A percentile compares a stretch with the other conserved stretches of the same genome.
phyloP scores from a whole-genome alignment of 2,113 vertebrate species.

The Pollachius pollachius region DNA sequence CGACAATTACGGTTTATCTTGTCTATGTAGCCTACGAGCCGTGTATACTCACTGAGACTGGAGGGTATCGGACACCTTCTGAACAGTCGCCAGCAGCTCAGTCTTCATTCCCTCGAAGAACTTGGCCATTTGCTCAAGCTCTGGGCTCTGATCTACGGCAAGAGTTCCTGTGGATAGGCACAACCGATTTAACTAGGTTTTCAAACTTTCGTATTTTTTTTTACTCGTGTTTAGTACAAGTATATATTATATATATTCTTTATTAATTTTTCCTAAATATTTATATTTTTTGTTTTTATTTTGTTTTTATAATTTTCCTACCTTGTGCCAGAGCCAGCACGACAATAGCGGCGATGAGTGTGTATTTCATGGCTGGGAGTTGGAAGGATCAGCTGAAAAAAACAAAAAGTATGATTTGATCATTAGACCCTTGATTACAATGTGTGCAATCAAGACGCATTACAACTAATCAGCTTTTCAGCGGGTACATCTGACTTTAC shows the following conservation, averaged over 20 bases:
- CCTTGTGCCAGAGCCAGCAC: constrained; percentile 63
- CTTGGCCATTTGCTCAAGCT: constrained; percentile 35
- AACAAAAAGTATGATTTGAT: constrained; percentile 1
- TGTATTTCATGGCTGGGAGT: constrained; percentile 68
- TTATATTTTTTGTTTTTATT: no score
- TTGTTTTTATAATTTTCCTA: constrained; percentile 12
- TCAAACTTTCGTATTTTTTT: not conserved
- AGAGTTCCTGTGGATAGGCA: constrained; percentile 42
- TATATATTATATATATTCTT: not conserved
- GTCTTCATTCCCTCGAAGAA: constrained; percentile 50
- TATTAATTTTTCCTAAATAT: not conserved
- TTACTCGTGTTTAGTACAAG: not conserved
- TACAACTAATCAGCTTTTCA: no score
- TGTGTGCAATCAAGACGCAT: no score
- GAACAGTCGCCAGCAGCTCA: constrained; percentile 30
- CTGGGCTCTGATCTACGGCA: constrained; percentile 37
- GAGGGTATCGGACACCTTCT: constrained; percentile 32
- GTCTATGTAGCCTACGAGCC: no score
- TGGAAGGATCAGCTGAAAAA: constrained; percentile 39
- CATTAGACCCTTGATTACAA: not conserved
- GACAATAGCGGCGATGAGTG: constrained; percentile 50
- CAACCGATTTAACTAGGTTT: not conserved
- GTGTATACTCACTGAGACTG: constrained; percentile 60
- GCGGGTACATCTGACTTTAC: no score
- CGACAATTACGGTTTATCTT: no score